Percentiles rank a stretch among this genome's conserved stretches.
Evolutionary conservation across 2,113 vertebrate species (phyloP).

Genomic region (Bombycilla garrulus): DNA sequence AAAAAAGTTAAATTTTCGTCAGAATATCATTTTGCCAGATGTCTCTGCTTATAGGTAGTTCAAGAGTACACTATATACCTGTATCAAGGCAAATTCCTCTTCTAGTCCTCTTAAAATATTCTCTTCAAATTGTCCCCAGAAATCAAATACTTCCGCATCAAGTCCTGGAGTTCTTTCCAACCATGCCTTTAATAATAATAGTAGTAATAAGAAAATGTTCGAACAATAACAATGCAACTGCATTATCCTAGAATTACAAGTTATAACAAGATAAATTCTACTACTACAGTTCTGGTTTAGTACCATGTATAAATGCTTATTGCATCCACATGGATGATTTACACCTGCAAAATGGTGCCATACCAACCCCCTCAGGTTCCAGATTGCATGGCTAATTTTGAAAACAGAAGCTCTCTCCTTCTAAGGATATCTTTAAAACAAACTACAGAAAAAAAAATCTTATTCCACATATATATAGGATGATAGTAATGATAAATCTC

Average conservation of each 20-base stretch:
- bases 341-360: not conserved
- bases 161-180: constrained; percentile 95
- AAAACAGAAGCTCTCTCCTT: not conserved
- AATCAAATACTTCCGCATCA: constrained; percentile 88
- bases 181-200: constrained; percentile 80
- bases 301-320: not conserved
- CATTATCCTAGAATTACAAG: not conserved
- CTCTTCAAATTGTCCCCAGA: constrained; percentile 88
- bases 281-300: not conserved
- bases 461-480: not conserved
- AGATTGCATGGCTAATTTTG: not conserved
- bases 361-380: not conserved
- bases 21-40: not conserved
- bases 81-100: constrained; percentile 78
- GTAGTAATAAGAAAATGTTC: not conserved
- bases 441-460: not conserved
- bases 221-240: not conserved
- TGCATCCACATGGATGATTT: not conserved
- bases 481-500: not conserved
- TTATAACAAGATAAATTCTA: not conserved
- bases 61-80: constrained; percentile 73
- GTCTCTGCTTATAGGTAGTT: not conserved
- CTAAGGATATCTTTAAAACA: not conserved
- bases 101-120: constrained; percentile 85
- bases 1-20: not conserved